Conservation (phyloP, 2,888 invertebrate genomes). For the Amorpha juglandis region DNA sequence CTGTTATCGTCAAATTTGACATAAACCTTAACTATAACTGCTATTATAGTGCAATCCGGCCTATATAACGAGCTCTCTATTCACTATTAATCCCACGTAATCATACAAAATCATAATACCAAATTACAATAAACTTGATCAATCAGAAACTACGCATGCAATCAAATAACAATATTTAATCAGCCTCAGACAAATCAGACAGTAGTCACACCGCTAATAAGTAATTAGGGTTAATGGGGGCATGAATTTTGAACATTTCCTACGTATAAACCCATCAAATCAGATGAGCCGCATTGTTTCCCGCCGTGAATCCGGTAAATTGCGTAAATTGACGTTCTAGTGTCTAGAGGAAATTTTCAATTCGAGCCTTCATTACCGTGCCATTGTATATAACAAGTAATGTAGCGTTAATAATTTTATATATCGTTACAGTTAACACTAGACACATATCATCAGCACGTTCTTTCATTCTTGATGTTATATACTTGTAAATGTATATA, state of each 20-base stretch:
- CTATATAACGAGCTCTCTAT: no score
- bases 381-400: constrained; percentile 58
- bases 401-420: constrained; percentile 72
- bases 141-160: background rate
- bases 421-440: constrained; percentile 65
- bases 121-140: no score
- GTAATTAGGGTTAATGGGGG: constrained; percentile 22
- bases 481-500: constrained; percentile 65
- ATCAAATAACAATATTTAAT: background rate
- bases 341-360: constrained; percentile 9
- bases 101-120: no score
- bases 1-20: no score
- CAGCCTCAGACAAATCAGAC: background rate
- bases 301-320: background rate
- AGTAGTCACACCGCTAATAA: constrained; percentile 10
- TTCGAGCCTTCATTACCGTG: constrained; percentile 8
- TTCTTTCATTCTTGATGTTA: constrained; percentile 79
- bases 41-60: no score
- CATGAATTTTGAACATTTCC: constrained; percentile 21
- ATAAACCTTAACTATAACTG: no score
- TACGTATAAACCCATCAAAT: constrained; percentile 6
- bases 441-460: constrained; percentile 81
- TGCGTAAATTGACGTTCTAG: background rate
- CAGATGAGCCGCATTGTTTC: background rate
- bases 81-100: no score